phyloP scores from a whole-genome alignment of 2,113 vertebrate species.

The Bolborhynchus lineola region DNA sequence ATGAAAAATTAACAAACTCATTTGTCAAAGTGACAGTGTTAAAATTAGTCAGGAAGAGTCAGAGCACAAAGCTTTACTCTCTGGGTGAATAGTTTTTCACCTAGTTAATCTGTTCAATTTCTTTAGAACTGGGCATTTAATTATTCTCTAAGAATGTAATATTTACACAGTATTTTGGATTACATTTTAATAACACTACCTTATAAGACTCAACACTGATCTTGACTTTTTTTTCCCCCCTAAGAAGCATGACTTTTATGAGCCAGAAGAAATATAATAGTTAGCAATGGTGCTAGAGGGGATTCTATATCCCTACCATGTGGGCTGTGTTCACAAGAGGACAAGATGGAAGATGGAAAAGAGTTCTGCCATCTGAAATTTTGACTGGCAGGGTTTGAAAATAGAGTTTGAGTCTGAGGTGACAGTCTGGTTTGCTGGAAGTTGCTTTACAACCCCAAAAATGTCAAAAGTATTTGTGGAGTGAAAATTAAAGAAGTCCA shows the following conservation, averaged over 20 bases:
- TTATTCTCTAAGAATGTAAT: background rate
- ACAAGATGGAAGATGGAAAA: background rate
- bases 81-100: background rate
- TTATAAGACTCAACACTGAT: background rate
- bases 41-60: background rate
- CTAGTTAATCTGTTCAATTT: background rate
- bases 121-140: background rate
- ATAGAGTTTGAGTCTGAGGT: background rate
- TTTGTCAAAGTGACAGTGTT: background rate
- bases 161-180: background rate
- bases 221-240: background rate
- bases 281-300: background rate
- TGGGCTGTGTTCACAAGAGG: background rate
- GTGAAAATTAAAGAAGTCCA: background rate
- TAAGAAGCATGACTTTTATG: background rate
- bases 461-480: background rate
- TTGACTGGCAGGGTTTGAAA: background rate
- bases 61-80: background rate
- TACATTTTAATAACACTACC: background rate
- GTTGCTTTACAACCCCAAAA: background rate
- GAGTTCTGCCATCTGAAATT: background rate
- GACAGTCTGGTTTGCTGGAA: background rate
- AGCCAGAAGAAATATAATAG: background rate
- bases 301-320: background rate
- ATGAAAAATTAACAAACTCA: background rate